Percentiles rank a stretch among this genome's conserved stretches.
Conservation (phyloP, 1,140 invertebrate genomes). For the Saxidomus purpurata region DNA sequence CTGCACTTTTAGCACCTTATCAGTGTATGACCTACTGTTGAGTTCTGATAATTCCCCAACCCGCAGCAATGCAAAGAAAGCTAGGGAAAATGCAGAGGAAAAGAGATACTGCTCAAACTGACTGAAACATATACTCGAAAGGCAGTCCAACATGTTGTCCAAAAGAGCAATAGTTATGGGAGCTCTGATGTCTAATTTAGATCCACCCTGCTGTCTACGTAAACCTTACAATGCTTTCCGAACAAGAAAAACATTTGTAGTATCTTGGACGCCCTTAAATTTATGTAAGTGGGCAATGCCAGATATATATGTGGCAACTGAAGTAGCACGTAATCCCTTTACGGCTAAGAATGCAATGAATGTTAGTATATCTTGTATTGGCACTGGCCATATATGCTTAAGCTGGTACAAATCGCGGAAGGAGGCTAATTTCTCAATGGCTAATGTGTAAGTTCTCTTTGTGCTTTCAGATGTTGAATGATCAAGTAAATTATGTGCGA, state of each 20-base stretch:
- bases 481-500: neutral
- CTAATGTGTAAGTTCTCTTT: no score
- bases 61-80: slow-evolving; percentile 10
- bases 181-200: neutral
- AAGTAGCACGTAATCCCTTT: neutral
- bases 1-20: neutral
- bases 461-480: no score
- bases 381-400: neutral
- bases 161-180: neutral
- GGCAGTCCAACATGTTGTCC: no score
- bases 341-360: neutral
- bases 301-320: neutral
- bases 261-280: neutral
- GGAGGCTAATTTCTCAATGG: no score
- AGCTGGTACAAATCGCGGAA: neutral
- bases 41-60: neutral
- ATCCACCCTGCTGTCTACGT: neutral
- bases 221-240: neutral
- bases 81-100: neutral
- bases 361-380: neutral
- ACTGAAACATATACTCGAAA: neutral
- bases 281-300: neutral
- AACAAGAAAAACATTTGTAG: neutral
- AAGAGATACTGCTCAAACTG: neutral
- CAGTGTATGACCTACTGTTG: neutral